Conservation (phyloP, 2,888 invertebrate species). For the Ariolimax columbianus region DNA sequence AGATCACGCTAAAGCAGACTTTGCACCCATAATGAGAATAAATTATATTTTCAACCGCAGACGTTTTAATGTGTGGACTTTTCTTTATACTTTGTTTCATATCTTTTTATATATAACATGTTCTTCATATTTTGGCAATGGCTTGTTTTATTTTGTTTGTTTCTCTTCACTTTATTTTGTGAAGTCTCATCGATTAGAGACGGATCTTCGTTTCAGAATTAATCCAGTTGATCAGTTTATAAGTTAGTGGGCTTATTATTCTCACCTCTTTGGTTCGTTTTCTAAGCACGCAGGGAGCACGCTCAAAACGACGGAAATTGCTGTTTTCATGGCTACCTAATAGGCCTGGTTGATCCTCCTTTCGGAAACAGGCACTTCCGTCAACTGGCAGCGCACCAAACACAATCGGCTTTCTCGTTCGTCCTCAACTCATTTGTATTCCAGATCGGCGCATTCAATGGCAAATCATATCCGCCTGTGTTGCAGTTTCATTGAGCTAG, state of each 20-base stretch:
- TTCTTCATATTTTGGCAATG: too few species aligned
- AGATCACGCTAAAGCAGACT: too few species aligned
- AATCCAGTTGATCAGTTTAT: too few species aligned
- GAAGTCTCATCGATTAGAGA: too few species aligned
- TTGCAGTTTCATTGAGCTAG: neutral
- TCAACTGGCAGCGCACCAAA: neutral
- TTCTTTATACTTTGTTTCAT: too few species aligned
- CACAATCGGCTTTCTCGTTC: constrained; percentile 2
- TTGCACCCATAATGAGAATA: too few species aligned
- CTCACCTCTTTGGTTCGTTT: neutral
- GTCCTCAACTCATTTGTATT: constrained; percentile 31
- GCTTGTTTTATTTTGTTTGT: too few species aligned
- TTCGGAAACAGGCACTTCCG: constrained; percentile 39
- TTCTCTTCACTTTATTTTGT: too few species aligned
- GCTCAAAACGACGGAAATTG: constrained; percentile 41
- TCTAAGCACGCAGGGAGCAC: constrained; percentile 39
- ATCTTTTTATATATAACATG: too few species aligned
- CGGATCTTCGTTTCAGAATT: too few species aligned
- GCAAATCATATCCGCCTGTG: neutral
- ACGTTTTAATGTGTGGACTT: too few species aligned
- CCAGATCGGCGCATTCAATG: neutral
- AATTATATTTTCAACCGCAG: too few species aligned
- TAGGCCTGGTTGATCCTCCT: constrained; percentile 32
- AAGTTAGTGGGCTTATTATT: constrained; percentile 10
- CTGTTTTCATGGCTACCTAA: constrained; percentile 46